phyloP scores from a whole-genome alignment of 2,888 invertebrate genomes.

The Acronicta psi region DNA sequence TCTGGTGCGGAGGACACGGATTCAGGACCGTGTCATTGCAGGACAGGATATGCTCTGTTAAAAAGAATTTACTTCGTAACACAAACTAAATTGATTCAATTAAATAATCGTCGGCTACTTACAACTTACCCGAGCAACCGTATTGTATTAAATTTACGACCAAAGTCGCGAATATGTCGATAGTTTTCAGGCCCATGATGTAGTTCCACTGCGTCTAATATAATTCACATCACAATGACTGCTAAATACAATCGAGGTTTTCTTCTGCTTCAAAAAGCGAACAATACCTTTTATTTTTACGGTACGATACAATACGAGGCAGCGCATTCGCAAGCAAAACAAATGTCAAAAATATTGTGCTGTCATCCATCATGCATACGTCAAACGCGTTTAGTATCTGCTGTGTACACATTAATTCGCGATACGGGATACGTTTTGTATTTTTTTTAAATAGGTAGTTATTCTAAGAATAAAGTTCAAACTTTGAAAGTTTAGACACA shows the following conservation, averaged over 20 bases:
- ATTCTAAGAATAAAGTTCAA: no score
- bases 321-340: conserved; percentile 75
- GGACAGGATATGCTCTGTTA: conserved; percentile 86
- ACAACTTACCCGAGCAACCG: conserved; percentile 80
- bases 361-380: conserved; percentile 47
- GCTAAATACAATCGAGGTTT: conserved; percentile 55
- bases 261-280: conserved; percentile 63
- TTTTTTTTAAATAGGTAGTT: no score
- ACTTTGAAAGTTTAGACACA: no score
- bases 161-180: conserved; percentile 73
- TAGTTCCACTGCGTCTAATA: conserved; percentile 40
- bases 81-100: conserved; percentile 86
- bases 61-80: conserved; percentile 82
- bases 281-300: conserved; percentile 53
- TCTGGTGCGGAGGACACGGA: conserved; percentile 73
- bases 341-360: conserved; percentile 62
- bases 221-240: conserved; percentile 77
- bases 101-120: conserved; percentile 82
- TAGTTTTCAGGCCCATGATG: conserved; percentile 72
- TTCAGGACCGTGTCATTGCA: conserved; percentile 74
- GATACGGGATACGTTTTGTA: no score
- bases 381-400: conserved; percentile 44
- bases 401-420: no score
- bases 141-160: conserved; percentile 75
- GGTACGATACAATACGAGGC: conserved; percentile 53